These are phyloP conservation scores for Champsocephalus gunnari DNA, from an alignment of 2,797 vertebrate genomes.

Conservation along the genomic window DNA sequence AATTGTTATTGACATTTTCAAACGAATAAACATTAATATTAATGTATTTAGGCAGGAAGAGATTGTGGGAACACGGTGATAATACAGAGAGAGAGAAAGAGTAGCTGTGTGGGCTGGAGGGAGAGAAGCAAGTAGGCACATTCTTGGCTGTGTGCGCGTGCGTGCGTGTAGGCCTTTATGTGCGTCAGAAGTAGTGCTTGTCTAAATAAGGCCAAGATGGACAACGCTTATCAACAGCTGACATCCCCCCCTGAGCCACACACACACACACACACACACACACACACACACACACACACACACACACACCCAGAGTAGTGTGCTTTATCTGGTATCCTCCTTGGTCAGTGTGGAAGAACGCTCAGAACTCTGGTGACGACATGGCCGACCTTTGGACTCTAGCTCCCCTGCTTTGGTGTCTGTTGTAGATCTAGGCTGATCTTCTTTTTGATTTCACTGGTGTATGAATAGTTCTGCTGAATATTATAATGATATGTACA, in stretches of 20 bases:
- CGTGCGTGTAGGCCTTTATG: background rate
- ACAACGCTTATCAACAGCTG: conserved; percentile 85
- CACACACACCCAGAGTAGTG: conserved; percentile 8
- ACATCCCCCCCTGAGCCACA: conserved; percentile 49
- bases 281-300: conserved; percentile 9
- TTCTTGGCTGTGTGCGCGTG: conserved; percentile 21
- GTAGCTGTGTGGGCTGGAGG: conserved; percentile 22
- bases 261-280: conserved; percentile 1
- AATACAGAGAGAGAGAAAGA: conserved; percentile 15
- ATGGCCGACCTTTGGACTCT: conserved; percentile 4
- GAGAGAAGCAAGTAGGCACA: conserved; percentile 28
- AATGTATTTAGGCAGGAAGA: background rate
- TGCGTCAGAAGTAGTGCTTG: conserved; percentile 79
- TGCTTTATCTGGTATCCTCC: conserved; percentile 49
- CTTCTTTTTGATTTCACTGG: background rate
- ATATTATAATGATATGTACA: background rate
- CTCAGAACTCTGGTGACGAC: conserved; percentile 33
- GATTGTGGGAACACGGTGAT: background rate
- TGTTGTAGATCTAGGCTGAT: background rate
- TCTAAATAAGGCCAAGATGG: conserved; percentile 89
- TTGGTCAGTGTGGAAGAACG: conserved; percentile 40
- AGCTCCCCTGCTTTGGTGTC: background rate
- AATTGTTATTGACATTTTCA: too few relatives aligned
- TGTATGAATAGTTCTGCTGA: background rate
- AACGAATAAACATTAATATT: too few relatives aligned